phyloP scores from a whole-genome alignment of 2,888 invertebrate species.

The Lepidocyrtinus sp. region DNA sequence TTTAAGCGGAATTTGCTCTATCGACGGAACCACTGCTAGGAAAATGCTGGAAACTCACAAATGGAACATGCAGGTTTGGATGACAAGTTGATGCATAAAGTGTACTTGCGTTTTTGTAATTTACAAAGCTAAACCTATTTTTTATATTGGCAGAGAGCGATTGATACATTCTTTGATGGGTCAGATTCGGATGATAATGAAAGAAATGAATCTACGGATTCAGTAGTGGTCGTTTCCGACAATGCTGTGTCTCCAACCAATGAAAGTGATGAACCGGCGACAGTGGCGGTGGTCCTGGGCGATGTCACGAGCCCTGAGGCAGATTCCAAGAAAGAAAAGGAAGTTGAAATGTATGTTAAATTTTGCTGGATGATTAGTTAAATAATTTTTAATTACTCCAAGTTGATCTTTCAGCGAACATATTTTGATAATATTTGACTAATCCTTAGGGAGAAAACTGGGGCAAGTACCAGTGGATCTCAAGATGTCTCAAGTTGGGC shows the following conservation, averaged over 20 bases:
- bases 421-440: neutral
- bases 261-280: slow-evolving; percentile 4
- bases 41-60: slow-evolving; percentile 56
- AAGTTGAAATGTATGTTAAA: slow-evolving; percentile 52
- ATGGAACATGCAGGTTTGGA: slow-evolving; percentile 69
- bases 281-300: slow-evolving; percentile 31
- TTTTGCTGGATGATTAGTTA: neutral
- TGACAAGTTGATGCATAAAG: neutral
- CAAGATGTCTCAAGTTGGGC: slow-evolving; percentile 68
- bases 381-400: neutral
- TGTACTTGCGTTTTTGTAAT: neutral
- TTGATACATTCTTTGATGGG: slow-evolving; percentile 60
- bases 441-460: slow-evolving; percentile 41
- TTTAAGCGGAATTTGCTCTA: slow-evolving; percentile 63
- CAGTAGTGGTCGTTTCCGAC: slow-evolving; percentile 19
- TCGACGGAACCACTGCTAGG: slow-evolving; percentile 52
- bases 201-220: slow-evolving; percentile 19
- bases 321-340: slow-evolving; percentile 54
- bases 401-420: neutral
- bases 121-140: neutral
- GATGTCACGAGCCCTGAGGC: slow-evolving; percentile 48
- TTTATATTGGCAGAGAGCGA: slow-evolving; percentile 50
- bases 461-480: slow-evolving; percentile 30
- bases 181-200: slow-evolving; percentile 30
- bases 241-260: neutral